Percentiles rank a stretch among this genome's conserved stretches.
These are phyloP conservation scores for Nineta flava DNA, from an alignment of 2,888 invertebrate species.

Conservation along the genomic window DNA sequence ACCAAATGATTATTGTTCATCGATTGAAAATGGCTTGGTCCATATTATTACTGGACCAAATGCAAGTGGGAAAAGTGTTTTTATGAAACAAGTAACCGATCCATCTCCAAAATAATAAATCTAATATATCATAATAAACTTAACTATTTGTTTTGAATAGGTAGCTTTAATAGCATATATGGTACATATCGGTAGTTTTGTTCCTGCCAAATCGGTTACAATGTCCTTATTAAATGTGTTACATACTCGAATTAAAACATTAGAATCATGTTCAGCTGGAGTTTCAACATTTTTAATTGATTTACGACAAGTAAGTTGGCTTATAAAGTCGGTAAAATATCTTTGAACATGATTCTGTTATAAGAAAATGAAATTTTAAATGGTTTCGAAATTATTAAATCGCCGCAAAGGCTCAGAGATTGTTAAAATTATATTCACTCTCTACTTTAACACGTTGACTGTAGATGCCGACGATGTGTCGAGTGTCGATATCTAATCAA, in stretches of 20 bases:
- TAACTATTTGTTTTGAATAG: slow-evolving; percentile 14
- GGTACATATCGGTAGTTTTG: slow-evolving; percentile 79
- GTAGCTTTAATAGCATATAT: slow-evolving; percentile 63
- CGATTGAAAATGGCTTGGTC: slow-evolving; percentile 36
- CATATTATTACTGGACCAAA: slow-evolving; percentile 82
- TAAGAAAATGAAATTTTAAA: too few relatives aligned
- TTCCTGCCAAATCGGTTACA: slow-evolving; percentile 61
- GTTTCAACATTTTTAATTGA: slow-evolving; percentile 79
- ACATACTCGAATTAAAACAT: slow-evolving; percentile 55
- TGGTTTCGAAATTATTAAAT: too few relatives aligned
- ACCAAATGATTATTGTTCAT: slow-evolving; percentile 53
- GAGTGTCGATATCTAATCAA: too few relatives aligned
- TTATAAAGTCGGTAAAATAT: too few relatives aligned
- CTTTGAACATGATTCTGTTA: too few relatives aligned
- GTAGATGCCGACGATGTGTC: too few relatives aligned
- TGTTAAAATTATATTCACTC: too few relatives aligned
- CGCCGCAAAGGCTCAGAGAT: too few relatives aligned
- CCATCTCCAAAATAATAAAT: not conserved
- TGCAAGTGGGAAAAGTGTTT: slow-evolving; percentile 83
- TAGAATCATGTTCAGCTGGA: slow-evolving; percentile 61
- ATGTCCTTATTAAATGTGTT: slow-evolving; percentile 60
- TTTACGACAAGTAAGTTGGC: slow-evolving; percentile 50
- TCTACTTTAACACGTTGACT: too few relatives aligned
- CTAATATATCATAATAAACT: not conserved
- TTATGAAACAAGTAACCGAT: slow-evolving; percentile 56